Evolutionary conservation across 2,888 invertebrate species (phyloP).

Genomic region (Loripinus fragilis): DNA sequence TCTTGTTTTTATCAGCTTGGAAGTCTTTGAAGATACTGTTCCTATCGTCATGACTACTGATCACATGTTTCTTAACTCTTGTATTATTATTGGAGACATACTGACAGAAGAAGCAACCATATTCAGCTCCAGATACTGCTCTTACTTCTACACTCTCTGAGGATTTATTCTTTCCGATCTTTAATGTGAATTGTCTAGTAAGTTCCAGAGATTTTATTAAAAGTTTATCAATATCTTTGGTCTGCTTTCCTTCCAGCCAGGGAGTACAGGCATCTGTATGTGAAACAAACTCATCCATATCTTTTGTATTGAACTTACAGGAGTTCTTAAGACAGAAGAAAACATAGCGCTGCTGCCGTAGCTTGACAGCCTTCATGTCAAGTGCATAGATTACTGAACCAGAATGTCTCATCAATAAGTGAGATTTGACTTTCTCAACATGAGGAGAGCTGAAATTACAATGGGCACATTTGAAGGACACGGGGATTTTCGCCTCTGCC

Average conservation of each 20-base stretch:
- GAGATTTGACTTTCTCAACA: slow-evolving; percentile 60
- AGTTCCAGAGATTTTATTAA: slow-evolving; percentile 62
- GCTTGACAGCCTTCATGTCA: slow-evolving; percentile 66
- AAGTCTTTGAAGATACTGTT: slow-evolving; percentile 61
- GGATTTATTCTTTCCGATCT: slow-evolving; percentile 47
- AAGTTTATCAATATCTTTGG: slow-evolving; percentile 48
- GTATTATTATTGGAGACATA: slow-evolving; percentile 65
- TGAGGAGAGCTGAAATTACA: slow-evolving; percentile 65
- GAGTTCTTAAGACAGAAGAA: slow-evolving; percentile 72
- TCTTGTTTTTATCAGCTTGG: slow-evolving; percentile 46
- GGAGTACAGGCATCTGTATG: slow-evolving; percentile 72
- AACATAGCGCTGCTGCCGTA: slow-evolving; percentile 64
- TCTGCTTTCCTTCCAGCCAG: slow-evolving; percentile 52
- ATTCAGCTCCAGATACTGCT: slow-evolving; percentile 56
- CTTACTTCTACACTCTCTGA: slow-evolving; percentile 46
- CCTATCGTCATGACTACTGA: slow-evolving; percentile 58
- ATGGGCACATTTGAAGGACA: slow-evolving; percentile 72
- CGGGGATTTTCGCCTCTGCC: slow-evolving; percentile 59
- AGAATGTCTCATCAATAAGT: slow-evolving; percentile 60
- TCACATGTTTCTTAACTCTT: slow-evolving; percentile 68
- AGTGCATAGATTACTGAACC: slow-evolving; percentile 65
- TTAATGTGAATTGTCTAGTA: slow-evolving; percentile 58
- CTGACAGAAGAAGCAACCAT: slow-evolving; percentile 68
- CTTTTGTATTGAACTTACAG: slow-evolving; percentile 70
- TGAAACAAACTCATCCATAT: slow-evolving; percentile 61